phyloP scores from a whole-genome alignment of 64 coral and sea anemone species.

The Cladopsammia gracilis region DNA sequence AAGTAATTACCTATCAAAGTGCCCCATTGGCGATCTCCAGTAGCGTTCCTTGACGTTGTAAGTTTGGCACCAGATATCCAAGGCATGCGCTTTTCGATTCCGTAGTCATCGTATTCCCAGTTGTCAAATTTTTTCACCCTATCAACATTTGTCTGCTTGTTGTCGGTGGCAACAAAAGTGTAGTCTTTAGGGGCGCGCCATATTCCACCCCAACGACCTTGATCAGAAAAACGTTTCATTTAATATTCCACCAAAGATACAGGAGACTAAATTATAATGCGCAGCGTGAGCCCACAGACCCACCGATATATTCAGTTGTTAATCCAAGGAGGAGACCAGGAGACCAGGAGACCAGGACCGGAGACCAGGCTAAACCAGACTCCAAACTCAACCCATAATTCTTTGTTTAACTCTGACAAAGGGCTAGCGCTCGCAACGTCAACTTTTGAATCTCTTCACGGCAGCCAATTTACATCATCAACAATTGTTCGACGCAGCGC shows the following conservation, averaged over 20 bases:
- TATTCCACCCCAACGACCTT: conserved; percentile 79
- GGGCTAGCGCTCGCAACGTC: too few relatives aligned
- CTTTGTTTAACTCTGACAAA: too few relatives aligned
- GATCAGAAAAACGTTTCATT: background rate
- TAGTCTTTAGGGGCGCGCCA: conserved; percentile 59
- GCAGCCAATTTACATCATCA: too few relatives aligned
- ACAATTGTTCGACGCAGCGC: too few relatives aligned
- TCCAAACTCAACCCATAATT: too few relatives aligned
- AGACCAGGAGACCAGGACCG: too few relatives aligned
- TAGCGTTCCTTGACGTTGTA: conserved; percentile 58
- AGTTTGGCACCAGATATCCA: conserved; percentile 66
- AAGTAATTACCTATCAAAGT: conserved; percentile 3
- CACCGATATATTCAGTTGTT: too few relatives aligned
- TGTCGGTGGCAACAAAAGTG: conserved; percentile 55
- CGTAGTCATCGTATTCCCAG: conserved; percentile 70
- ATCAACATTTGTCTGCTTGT: conserved; percentile 56
- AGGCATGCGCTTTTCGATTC: conserved; percentile 73
- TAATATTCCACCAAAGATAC: background rate
- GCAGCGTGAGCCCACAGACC: too few relatives aligned
- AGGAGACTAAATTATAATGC: too few relatives aligned
- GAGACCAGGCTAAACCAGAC: too few relatives aligned
- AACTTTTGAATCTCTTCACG: too few relatives aligned
- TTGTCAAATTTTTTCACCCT: conserved; percentile 64
- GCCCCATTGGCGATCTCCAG: conserved; percentile 33
- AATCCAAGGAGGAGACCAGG: too few relatives aligned